Conservation (phyloP, 2,888 invertebrate species). For the Galerucella calmariensis region DNA sequence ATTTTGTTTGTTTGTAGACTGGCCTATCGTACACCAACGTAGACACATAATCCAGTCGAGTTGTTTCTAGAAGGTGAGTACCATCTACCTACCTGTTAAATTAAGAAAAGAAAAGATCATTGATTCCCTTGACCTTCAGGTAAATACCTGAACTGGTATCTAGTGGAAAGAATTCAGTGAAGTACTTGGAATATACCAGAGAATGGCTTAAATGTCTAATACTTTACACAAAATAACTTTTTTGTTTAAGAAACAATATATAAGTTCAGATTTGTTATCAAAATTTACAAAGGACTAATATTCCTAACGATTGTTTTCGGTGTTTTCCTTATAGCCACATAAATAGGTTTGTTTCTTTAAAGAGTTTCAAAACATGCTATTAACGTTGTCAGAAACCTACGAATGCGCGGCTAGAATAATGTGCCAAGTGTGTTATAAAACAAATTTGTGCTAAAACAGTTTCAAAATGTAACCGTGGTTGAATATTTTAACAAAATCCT, state of each 20-base stretch:
- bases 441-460: no score
- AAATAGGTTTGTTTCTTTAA: no score
- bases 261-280: no score
- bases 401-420: no score
- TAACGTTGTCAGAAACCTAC: no score
- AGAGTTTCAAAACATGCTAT: no score
- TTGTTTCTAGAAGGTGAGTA: slow-evolving; percentile 21
- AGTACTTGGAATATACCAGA: slow-evolving; percentile 6
- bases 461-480: no score
- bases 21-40: slow-evolving; percentile 9
- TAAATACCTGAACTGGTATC: slow-evolving; percentile 22
- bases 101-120: slow-evolving; percentile 25
- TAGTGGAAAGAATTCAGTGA: slow-evolving; percentile 18
- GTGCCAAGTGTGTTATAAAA: no score
- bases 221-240: neutral
- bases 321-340: no score
- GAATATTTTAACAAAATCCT: no score
- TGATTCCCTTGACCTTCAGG: slow-evolving; percentile 27
- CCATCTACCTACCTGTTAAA: slow-evolving; percentile 28
- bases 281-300: no score
- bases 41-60: slow-evolving; percentile 10
- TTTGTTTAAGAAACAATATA: neutral
- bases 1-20: neutral
- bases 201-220: neutral
- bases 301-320: no score